Base-by-base conservation (phyloP, 2,888 invertebrate species). In the Lacanobia oleracea region DNA sequence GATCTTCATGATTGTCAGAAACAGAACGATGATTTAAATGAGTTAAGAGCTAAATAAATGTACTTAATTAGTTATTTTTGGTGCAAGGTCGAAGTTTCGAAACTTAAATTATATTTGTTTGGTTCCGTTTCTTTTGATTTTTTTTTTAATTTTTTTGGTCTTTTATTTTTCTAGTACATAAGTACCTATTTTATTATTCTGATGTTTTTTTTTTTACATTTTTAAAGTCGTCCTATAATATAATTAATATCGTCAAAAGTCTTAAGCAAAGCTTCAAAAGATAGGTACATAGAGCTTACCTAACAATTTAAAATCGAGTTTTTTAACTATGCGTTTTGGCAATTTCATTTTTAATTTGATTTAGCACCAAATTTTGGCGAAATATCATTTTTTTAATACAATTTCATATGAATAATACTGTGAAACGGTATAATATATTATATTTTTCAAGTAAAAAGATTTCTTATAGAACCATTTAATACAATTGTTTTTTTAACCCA, bases 331-430 rank as follows among this genome's bases (percentile, higher is more conserved):
- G 81, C 74, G 23, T 81, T 91, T 93, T 92, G 93, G 92, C 92
- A 92, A 88, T 86, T 86, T 83, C 71, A 84, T 83, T 62, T 77
- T 82, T 83, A 56, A 74, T 81, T 81, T 71, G 87, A 88, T 88
- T 89, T 89, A 93, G 93, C 93, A 93, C 93, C 92, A 88, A 91
- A 86, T 87, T 91, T 93, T 93, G 93, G 93, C 93, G 91, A 90
- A 87, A 89, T 69, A 77, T 75, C 64, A 67, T 78, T 66, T 75
- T 27, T 64, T 57, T 7, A 72, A 82, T 78, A 77, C 72, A 67
- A 61, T 40, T 45, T 33, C 16, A 10, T 70, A 53, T 54, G n/a
- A 63, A 45, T 59, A 71, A 67, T 61, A 72, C 69, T 79, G 74
- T 81, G 70, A 73, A 76, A 81, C 72, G 16, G 18, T 48, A 21